Base-by-base conservation (phyloP, 2,888 invertebrate genomes). In the Dione juno region DNA sequence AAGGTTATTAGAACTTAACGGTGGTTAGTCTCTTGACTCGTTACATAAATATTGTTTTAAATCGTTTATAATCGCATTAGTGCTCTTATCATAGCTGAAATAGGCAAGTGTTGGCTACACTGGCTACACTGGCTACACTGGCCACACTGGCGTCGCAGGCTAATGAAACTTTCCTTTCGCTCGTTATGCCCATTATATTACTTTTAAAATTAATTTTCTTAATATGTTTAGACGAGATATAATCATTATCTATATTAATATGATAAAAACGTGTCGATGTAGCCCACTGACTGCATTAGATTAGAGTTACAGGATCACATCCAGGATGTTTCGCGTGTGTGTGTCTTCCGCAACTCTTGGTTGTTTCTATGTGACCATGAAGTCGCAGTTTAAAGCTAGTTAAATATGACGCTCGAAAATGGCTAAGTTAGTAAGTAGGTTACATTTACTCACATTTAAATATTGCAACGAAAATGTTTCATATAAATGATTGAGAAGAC, bases 1-100 rank as follows among this genome's bases (percentile, higher is more conserved):
- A 37, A 37, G 54, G 37, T 57, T 16, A 57, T 16, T 43, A 43
- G 21, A 28, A 43, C 43, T 59, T 43, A 59, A 59, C 59, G 59
- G 40, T 59, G 41, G 21, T 59, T 59, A 21, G 9, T 9, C 11
- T 40, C 7, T 67, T 5, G 28, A 28, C 28, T 28, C 2, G 13
- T 37, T 0, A 13, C 9, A 43, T 59, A 41, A 59, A 21, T 59
- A 59, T 37, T 57, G 10, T 57, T 37, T 57, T 59, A 3, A 59
- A 43, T 21, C 19, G 2, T 3, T 21, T 19, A 59, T 59, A 43
- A 59, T 59, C 41, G 21, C 41, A 41, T 43, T 58, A 58, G 58
- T 40, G 58, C 19, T 41, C 14, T 59, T 59, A 43, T 43, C 21
- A 10, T 19, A 43, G 1, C 1, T 43, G 13, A 43, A 59, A 41